Conservation (phyloP, 2,888 invertebrate species). For the Polydrusus tereticollis region DNA sequence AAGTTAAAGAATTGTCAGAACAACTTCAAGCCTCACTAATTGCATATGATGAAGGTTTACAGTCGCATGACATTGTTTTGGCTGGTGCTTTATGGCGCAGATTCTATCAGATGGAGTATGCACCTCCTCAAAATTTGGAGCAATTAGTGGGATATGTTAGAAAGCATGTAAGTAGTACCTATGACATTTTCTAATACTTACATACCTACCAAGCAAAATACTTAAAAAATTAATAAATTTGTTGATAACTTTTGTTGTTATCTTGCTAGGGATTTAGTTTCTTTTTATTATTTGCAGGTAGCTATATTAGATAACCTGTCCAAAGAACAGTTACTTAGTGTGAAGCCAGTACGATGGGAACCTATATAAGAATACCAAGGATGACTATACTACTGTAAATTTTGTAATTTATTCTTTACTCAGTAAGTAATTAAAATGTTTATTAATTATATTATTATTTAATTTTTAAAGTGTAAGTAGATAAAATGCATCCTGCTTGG, state of each 20-base stretch:
- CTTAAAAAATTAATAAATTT: too few species aligned
- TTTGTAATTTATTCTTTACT: constrained; percentile 15
- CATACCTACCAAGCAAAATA: too few species aligned
- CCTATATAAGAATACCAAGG: neutral
- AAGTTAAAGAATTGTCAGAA: constrained; percentile 77
- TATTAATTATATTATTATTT: neutral
- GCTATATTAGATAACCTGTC: constrained; percentile 46
- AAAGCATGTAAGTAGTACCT: constrained; percentile 73
- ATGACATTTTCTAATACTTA: too few species aligned
- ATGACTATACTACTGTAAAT: constrained; percentile 25
- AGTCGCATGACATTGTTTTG: constrained; percentile 80
- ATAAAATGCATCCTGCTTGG: too few species aligned
- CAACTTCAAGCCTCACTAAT: constrained; percentile 89
- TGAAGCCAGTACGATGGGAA: constrained; percentile 37
- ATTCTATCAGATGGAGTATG: constrained; percentile 77
- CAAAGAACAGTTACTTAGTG: constrained; percentile 42
- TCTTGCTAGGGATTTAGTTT: too few species aligned
- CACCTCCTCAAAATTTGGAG: constrained; percentile 78
- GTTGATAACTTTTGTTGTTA: too few species aligned
- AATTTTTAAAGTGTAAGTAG: too few species aligned
- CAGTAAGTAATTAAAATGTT: neutral
- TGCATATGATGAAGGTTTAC: constrained; percentile 89
- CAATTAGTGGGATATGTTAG: constrained; percentile 81
- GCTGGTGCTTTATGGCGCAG: constrained; percentile 90
- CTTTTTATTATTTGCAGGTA: constrained; percentile 39